phyloP scores from a whole-genome alignment of 2,797 vertebrate genomes.

The Eulemur mongoz region DNA sequence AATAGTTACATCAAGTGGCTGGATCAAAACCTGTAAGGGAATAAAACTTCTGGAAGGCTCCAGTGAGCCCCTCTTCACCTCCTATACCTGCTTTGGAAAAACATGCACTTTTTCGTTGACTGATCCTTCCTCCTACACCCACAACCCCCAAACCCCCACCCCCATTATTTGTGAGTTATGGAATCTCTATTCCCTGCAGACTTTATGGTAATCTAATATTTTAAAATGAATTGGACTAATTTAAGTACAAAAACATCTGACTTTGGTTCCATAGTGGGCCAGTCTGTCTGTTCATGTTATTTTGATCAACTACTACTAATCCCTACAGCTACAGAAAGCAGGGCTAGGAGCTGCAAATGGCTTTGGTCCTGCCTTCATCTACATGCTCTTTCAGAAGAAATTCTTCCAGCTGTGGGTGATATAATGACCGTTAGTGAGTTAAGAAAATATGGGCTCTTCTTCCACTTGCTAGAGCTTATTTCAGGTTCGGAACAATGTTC shows the following conservation, averaged over 20 bases:
- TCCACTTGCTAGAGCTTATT: background rate
- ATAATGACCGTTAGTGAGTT: background rate
- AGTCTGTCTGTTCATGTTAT: background rate
- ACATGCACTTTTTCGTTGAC: conserved; percentile 5
- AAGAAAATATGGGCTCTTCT: conserved; percentile 17
- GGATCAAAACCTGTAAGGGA: conserved; percentile 89
- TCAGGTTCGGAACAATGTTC: background rate
- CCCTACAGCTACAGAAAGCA: background rate
- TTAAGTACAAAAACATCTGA: conserved; percentile 38
- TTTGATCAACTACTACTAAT: background rate
- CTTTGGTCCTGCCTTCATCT: background rate
- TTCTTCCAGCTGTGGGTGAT: background rate
- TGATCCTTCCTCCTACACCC: background rate
- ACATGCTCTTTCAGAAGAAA: background rate
- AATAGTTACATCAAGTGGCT: conserved; percentile 92
- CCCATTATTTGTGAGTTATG: background rate
- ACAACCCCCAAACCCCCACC: no score
- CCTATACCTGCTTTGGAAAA: conserved; percentile 70
- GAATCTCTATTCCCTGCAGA: background rate
- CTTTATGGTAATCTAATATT: conserved; percentile 13
- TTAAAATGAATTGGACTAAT: background rate
- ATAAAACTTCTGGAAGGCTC: background rate
- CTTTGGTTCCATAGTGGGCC: conserved; percentile 16
- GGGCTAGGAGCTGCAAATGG: background rate
- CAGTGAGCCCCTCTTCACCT: background rate